phyloP scores from a whole-genome alignment of 2,113 vertebrate species.

The Scomber scombrus region DNA sequence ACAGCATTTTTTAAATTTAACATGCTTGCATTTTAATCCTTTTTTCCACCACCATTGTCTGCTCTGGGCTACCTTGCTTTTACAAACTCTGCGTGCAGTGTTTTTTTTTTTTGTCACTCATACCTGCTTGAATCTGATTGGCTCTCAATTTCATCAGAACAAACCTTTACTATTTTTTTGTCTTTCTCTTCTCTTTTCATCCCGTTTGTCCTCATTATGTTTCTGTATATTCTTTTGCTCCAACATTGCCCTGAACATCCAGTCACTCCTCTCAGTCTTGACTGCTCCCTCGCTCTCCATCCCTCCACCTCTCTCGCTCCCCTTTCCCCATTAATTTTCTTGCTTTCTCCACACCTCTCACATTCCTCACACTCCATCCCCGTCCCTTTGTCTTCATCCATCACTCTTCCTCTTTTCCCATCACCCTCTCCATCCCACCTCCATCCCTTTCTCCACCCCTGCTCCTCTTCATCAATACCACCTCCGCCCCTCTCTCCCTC shows the following conservation, averaged over 20 bases:
- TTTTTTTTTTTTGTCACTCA: not conserved
- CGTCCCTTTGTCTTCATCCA: not conserved
- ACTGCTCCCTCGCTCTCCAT: slow-evolving; percentile 7
- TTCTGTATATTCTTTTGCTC: not conserved
- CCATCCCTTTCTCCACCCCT: slow-evolving; percentile 35
- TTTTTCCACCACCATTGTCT: slow-evolving; percentile 7
- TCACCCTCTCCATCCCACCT: not conserved
- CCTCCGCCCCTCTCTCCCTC: slow-evolving; percentile 30
- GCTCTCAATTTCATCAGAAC: not conserved
- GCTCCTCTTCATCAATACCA: slow-evolving; percentile 46
- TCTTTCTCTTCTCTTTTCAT: not conserved
- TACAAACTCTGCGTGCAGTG: not conserved
- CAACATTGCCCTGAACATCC: not conserved
- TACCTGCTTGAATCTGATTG: not conserved
- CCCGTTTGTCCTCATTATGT: not conserved
- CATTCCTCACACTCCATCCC: not conserved
- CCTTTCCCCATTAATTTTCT: not conserved
- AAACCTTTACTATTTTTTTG: not conserved
- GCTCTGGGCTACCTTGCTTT: slow-evolving; percentile 21
- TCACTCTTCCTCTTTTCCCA: not conserved
- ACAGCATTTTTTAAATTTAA: not conserved
- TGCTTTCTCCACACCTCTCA: not conserved
- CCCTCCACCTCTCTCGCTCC: not conserved
- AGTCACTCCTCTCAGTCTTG: not conserved
- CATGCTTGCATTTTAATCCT: slow-evolving; percentile 19